These are phyloP conservation scores for Monomorium pharaonis DNA, from an alignment of 1,140 invertebrate species.

Conservation along the genomic window DNA sequence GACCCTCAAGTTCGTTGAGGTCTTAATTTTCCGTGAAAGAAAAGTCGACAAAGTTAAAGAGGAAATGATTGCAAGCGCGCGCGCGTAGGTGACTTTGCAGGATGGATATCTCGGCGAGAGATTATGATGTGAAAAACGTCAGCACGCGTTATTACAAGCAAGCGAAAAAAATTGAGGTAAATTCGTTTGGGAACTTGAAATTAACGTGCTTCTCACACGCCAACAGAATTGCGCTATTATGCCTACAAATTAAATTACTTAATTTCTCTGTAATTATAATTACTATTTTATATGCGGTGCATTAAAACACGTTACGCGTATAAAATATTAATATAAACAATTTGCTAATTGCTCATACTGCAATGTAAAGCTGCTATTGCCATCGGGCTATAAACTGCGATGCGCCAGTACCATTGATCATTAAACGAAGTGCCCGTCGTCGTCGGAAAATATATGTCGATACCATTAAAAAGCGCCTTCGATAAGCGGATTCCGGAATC, in stretches of 20 bases:
- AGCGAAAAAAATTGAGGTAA: neutral
- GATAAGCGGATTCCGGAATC: neutral
- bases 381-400: neutral
- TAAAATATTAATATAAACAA: constrained; percentile 14
- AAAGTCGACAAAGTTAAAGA: neutral
- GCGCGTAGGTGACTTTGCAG: neutral
- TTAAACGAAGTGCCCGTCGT: neutral
- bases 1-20: neutral
- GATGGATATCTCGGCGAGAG: neutral
- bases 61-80: neutral
- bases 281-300: neutral
- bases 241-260: neutral
- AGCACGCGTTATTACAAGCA: neutral
- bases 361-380: neutral
- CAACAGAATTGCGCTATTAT: neutral
- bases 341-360: neutral
- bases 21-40: constrained; percentile 29
- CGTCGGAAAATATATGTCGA: neutral
- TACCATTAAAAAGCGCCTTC: neutral
- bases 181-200: neutral
- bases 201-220: neutral
- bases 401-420: neutral
- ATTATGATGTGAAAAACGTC: constrained; percentile 3
- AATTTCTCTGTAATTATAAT: constrained; percentile 5
- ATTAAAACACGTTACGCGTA: neutral